Percentiles rank a stretch among this genome's conserved stretches.
phyloP scores from a whole-genome alignment of 2,888 invertebrate genomes.

The Eupithecia inturbata region DNA sequence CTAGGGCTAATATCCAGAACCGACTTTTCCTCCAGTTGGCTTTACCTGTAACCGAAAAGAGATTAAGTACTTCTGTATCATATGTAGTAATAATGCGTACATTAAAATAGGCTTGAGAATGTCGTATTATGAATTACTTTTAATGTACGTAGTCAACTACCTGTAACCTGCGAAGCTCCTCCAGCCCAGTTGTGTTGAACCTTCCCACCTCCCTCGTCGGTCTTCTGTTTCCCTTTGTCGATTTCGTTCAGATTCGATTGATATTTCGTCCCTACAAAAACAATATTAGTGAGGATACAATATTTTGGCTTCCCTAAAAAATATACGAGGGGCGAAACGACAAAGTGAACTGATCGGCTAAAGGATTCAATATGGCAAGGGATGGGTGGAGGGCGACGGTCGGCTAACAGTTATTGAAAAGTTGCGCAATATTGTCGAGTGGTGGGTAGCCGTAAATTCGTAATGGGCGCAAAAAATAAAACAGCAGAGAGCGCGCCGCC shows the following conservation, averaged over 20 bases:
- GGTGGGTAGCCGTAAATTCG: conserved; percentile 80
- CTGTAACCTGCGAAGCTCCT: conserved; percentile 78
- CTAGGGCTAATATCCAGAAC: conserved; percentile 55
- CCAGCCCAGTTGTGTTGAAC: conserved; percentile 83
- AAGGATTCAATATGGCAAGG: conserved; percentile 79
- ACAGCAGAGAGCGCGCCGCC: conserved; percentile 53
- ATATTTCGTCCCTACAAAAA: conserved; percentile 87
- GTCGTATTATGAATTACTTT: not conserved
- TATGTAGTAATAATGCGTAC: not conserved
- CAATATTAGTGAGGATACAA: conserved; percentile 42
- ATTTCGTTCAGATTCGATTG: conserved; percentile 91
- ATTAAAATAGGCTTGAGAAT: not conserved
- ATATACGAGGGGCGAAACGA: conserved; percentile 52
- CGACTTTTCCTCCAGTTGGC: conserved; percentile 71
- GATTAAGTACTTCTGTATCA: not conserved
- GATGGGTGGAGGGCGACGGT: conserved; percentile 62
- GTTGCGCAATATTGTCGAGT: conserved; percentile 83
- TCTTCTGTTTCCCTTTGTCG: conserved; percentile 91
- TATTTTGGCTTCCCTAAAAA: conserved; percentile 43
- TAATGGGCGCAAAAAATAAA: conserved; percentile 83
- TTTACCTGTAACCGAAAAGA: conserved; percentile 60
- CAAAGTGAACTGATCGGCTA: conserved; percentile 67
- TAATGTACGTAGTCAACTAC: conserved; percentile 48
- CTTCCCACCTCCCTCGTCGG: conserved; percentile 84
- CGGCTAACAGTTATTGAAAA: conserved; percentile 82